A percentile compares a stretch with the other conserved stretches of the same genome.
Evolutionary conservation across 2,113 vertebrate species (phyloP).

Genomic region (Bubo blakistoni): DNA sequence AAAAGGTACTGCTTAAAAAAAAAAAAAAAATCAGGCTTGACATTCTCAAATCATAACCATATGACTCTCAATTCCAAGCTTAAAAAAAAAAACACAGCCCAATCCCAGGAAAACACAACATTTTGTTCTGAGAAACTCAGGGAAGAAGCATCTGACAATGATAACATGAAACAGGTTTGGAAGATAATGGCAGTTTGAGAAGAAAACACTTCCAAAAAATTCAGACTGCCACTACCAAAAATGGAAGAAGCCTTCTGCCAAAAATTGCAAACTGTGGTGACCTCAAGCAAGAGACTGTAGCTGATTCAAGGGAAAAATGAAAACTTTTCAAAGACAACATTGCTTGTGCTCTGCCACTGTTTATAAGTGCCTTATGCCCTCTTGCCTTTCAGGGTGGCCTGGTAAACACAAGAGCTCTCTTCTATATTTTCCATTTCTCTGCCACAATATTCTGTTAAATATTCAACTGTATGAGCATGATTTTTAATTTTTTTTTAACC

Average conservation of each 20-base stretch:
- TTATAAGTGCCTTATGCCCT: constrained; percentile 71
- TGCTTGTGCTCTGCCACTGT: constrained; percentile 67
- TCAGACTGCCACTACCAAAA: constrained; percentile 87
- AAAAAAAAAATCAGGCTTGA: constrained; percentile 79
- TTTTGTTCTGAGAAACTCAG: constrained; percentile 82
- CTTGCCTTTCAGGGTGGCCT: constrained; percentile 72
- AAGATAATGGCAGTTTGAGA: constrained; percentile 79
- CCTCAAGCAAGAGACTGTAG: constrained; percentile 80
- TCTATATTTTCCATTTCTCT: constrained; percentile 63
- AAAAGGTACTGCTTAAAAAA: constrained; percentile 78
- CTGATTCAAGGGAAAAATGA: constrained; percentile 75
- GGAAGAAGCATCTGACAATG: constrained; percentile 93
- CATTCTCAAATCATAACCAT: constrained; percentile 98
- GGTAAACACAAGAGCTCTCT: constrained; percentile 67
- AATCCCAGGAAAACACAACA: constrained; percentile 35
- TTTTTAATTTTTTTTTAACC: neutral
- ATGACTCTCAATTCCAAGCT: constrained; percentile 89
- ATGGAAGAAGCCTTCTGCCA: constrained; percentile 90
- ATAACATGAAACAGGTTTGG: constrained; percentile 97
- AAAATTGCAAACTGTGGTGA: constrained; percentile 83
- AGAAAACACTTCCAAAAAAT: constrained; percentile 82
- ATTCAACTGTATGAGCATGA: constrained; percentile 56
- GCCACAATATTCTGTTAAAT: constrained; percentile 67
- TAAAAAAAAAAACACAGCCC: constrained; percentile 33
- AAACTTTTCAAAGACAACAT: constrained; percentile 79